Evolutionary conservation across 2,113 vertebrate genomes (phyloP).

Genomic region (Callaeas wilsoni): DNA sequence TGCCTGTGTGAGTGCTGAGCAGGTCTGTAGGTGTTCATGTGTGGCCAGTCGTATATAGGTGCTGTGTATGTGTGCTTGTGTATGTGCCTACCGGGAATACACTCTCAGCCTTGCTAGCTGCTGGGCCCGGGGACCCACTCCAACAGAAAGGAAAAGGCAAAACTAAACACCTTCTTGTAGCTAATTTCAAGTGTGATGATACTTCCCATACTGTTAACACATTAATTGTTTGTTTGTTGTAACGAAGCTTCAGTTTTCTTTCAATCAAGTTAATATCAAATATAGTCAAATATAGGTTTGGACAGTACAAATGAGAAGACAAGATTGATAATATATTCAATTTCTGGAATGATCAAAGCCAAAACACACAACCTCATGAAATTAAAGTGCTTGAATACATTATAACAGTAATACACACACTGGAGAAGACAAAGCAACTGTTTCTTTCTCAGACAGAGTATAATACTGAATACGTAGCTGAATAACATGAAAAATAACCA

Average conservation of each 20-base stretch:
- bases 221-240: neutral
- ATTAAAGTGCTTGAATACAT: neutral
- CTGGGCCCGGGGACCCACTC: neutral
- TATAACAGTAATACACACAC: neutral
- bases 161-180: neutral
- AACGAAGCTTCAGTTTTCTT: neutral
- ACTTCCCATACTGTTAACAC: neutral
- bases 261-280: neutral
- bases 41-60: fast-evolving
- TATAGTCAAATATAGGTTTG: neutral
- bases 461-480: neutral
- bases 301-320: neutral
- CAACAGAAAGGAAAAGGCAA: neutral
- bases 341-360: neutral
- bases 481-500: neutral
- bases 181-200: neutral
- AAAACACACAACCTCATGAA: neutral
- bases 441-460: neutral
- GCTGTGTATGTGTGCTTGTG: too few relatives aligned
- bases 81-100: neutral
- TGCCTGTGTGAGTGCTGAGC: fast-evolving
- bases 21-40: neutral
- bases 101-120: neutral
- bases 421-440: neutral
- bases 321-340: neutral